Conservation (phyloP, 2,113 vertebrate species). For the Chionodraco myersi region DNA sequence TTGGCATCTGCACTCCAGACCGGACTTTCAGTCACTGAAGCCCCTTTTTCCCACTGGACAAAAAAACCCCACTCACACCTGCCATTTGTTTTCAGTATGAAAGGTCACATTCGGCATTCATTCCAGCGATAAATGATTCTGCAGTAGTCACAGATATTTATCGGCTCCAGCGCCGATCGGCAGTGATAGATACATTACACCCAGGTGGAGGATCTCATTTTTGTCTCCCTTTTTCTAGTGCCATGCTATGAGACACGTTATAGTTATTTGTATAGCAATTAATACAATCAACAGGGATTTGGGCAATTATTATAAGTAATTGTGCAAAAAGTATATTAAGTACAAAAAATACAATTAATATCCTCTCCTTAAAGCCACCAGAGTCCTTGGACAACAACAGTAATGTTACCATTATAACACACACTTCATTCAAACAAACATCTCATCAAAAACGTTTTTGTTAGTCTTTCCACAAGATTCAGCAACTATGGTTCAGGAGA, state of each 20-base stretch:
- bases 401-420: background rate
- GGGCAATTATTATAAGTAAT: background rate
- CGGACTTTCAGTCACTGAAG: constrained; percentile 34
- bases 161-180: no score
- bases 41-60: no score
- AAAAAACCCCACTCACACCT: background rate
- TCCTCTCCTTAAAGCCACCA: background rate
- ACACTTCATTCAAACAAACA: background rate
- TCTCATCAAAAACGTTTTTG: background rate
- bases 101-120: background rate
- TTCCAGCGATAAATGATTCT: background rate
- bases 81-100: background rate
- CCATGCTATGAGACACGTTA: no score
- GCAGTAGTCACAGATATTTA: background rate
- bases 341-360: background rate
- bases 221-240: no score
- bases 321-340: no score
- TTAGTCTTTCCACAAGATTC: background rate
- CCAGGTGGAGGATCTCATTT: no score
- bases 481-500: background rate
- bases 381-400: background rate
- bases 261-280: no score
- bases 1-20: constrained; percentile 22
- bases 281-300: no score
- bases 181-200: no score